A percentile compares a stretch with the other conserved stretches of the same genome.
Conservation (phyloP, 1,140 invertebrate species). For the Bombus pyrosoma region DNA sequence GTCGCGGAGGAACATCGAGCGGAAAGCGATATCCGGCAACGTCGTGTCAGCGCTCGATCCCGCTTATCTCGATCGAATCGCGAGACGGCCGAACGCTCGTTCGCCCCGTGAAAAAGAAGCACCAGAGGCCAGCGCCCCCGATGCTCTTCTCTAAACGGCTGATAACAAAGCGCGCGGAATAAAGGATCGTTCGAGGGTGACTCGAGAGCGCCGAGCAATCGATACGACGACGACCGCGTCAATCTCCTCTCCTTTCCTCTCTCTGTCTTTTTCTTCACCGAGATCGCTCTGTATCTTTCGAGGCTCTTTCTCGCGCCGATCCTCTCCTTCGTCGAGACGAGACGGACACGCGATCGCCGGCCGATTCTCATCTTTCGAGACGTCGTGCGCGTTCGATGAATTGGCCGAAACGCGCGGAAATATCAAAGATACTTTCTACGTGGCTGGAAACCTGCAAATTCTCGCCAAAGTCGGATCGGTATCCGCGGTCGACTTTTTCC, state of each 20-base stretch:
- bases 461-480: background rate
- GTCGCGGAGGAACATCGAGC: background rate
- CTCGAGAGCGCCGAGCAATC: conserved; percentile 47
- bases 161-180: conserved; percentile 62
- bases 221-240: conserved; percentile 47
- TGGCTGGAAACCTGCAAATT: background rate
- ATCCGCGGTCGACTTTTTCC: conserved; percentile 31
- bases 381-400: no score
- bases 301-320: background rate
- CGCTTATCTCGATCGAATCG: conserved; percentile 58
- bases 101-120: conserved; percentile 54
- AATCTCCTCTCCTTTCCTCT: background rate
- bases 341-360: no score
- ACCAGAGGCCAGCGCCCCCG: conserved; percentile 44
- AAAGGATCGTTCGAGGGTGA: conserved; percentile 44
- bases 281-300: background rate
- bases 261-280: background rate
- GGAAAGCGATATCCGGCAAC: background rate
- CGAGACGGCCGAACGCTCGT: conserved; percentile 2
- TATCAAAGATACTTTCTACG: background rate
- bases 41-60: conserved; percentile 48
- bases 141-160: conserved; percentile 30
- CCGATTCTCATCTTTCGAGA: no score
- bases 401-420: background rate
- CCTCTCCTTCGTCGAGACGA: background rate